Base-by-base conservation (phyloP, 2,113 vertebrate genomes). In the Mesembrinibis cayennensis region DNA sequence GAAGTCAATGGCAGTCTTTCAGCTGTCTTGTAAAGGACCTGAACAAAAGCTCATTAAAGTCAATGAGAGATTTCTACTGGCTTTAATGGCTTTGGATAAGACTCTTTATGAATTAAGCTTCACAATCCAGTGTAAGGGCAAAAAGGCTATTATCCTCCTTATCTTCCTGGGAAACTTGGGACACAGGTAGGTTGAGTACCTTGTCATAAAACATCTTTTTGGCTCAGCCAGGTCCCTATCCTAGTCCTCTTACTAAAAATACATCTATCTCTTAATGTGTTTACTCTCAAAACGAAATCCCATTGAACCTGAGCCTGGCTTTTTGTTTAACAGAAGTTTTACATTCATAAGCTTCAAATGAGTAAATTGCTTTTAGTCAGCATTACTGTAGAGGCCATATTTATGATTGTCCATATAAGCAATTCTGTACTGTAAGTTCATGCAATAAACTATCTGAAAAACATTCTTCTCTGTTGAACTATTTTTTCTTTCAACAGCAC, bases 21-120 rank as follows among this genome's bases (percentile, higher is more conserved):
- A 84, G 26, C 73, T 91, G 69, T 71, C 89, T 45, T 91, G 44
- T 79, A 61, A 89, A 83, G 52, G 10, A 78, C 52, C 63, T 82
- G 45, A 93, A 86, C 45, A 95, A 93, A 93, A 95, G 45, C 72
- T 91, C 83, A 72, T 91, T 93, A 93, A 93, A 94, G 47, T 78
- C 90, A 89, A 23, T 47, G 38, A 91, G 59, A 92, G 42, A 56
- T 91, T 95, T 92, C 83, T 74, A 6, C 82, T 92, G 44, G 34
- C 61, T 85, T 96, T 95, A 91, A 82, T 83, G 65, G 22, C 19
- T 94, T 85, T 76, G 61, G 52, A 56, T 80, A 88, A 91, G 40
- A 62, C 34, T 86, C 42, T 87, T 72, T 88, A 52, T 81, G 55
- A 92, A 18, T 87, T 71, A 96, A 89, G 34, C 72, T 87, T 89